These are phyloP conservation scores for Acrobasis suavella DNA, from an alignment of 2,888 invertebrate genomes.

Conservation along the genomic window DNA sequence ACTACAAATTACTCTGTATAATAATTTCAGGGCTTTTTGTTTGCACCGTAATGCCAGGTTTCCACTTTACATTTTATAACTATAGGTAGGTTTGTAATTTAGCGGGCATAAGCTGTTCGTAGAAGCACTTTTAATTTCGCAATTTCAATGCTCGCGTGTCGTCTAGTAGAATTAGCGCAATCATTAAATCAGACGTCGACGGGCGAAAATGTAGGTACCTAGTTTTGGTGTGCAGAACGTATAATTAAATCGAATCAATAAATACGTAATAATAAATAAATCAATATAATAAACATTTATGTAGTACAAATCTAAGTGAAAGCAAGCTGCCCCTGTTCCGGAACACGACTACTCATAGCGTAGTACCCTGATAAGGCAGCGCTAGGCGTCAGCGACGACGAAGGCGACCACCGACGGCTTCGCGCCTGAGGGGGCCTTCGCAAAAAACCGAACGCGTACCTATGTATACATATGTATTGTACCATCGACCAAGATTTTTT, in stretches of 20 bases:
- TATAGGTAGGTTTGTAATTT: slow-evolving; percentile 7
- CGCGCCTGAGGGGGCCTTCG: no score
- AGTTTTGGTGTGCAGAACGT: background rate
- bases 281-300: no score
- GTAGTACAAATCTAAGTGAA: background rate
- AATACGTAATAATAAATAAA: no score
- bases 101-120: slow-evolving; percentile 13
- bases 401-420: no score
- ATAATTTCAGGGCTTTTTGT: background rate
- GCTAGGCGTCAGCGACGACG: no score
- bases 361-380: no score
- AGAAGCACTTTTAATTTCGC: slow-evolving; percentile 17
- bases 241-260: background rate
- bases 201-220: background rate
- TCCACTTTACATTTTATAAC: slow-evolving; percentile 4
- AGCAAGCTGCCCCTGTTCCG: no score
- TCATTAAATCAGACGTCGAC: slow-evolving; percentile 5
- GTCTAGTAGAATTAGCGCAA: slow-evolving; percentile 12
- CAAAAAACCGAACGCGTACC: no score
- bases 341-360: no score
- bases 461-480: no score
- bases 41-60: background rate
- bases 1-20: slow-evolving; percentile 12
- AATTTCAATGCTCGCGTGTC: slow-evolving; percentile 18
- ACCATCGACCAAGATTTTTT: no score